Evolutionary conservation across 1,140 invertebrate genomes (phyloP), one percentile per base, ranked within the genome.

Genomic region (Ericerus pela): DNA sequence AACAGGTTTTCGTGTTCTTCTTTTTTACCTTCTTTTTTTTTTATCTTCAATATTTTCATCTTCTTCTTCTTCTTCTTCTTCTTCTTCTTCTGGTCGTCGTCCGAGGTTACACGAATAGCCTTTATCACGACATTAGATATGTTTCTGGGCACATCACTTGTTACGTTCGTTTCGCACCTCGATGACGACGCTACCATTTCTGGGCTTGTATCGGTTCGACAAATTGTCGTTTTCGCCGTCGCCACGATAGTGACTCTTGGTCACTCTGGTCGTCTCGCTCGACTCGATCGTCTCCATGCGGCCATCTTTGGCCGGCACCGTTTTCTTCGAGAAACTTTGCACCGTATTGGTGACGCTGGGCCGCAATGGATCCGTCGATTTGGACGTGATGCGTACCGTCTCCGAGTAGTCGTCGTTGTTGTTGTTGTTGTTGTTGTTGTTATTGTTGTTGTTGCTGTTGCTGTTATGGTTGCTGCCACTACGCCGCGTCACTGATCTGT

Each of bases 361-460:
- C 59, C 76, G 66, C 16, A 72, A 66, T 0, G 79, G 78, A 63
- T 81, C 77, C 55, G 79, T 77, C 4, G 76, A 78, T 53, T 75
- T 72, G 10, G 79, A 79, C 1, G 76, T 77, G 59, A 79, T 79
- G 56, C 78, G 71, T 59, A 79, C 79, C 0, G 79, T 81, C 65
- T 82, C 79, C 1, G 78, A 77, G 62, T 78, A 84, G 64, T 83
- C 79, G 54, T 81, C 80, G 61, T 76, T 79, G 63, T 76, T 80
- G 36, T 78, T 77, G 58, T 77, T 67, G 24, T 77, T 62, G 63
- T 74, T 66, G 65, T 65, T 69, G 22, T 61, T 36, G 51, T 62
- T 62, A 26, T 51, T 56, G 10, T 57, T 37, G n/a, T 59, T 55
- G 16, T 53, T 56, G 5, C 31, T 29, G 20, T 47, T 47, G 26